Percentiles rank a stretch among this genome's conserved stretches.
Evolutionary conservation across 1,140 invertebrate species (phyloP).

Genomic region (Sinella curviseta): DNA sequence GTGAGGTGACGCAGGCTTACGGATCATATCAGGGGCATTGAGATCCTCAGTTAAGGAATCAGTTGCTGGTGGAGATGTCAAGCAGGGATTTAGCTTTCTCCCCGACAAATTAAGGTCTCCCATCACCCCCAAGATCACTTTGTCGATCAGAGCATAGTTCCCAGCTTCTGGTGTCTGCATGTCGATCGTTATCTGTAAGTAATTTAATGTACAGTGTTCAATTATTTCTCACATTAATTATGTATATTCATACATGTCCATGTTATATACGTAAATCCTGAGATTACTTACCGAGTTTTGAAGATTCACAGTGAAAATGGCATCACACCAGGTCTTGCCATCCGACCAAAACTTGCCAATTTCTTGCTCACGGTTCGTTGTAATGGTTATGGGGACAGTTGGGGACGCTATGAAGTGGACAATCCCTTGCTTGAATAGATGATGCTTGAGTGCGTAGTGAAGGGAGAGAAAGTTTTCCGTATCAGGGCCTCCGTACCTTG

Average conservation of each 20-base stretch:
- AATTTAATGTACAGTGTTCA: no score
- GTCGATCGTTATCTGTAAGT: no score
- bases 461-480: neutral
- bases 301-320: conserved; percentile 25
- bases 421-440: conserved; percentile 29
- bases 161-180: conserved; percentile 21
- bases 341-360: conserved; percentile 34
- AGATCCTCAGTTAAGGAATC: neutral
- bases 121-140: conserved; percentile 31
- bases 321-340: conserved; percentile 43
- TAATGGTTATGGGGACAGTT: conserved; percentile 10
- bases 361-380: conserved; percentile 10
- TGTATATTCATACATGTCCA: neutral
- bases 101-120: conserved; percentile 12
- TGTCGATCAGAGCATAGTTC: conserved; percentile 32
- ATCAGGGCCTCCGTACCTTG: conserved; percentile 3
- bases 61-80: neutral
- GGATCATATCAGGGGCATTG: neutral
- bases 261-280: neutral
- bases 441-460: conserved; percentile 19
- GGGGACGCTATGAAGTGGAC: conserved; percentile 29
- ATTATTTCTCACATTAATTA: no score
- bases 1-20: neutral
- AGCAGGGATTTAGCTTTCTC: conserved; percentile 22
- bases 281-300: neutral